These are phyloP conservation scores for Microhierax caerulescens DNA, from an alignment of 2,797 vertebrate genomes.

Conservation along the genomic window DNA sequence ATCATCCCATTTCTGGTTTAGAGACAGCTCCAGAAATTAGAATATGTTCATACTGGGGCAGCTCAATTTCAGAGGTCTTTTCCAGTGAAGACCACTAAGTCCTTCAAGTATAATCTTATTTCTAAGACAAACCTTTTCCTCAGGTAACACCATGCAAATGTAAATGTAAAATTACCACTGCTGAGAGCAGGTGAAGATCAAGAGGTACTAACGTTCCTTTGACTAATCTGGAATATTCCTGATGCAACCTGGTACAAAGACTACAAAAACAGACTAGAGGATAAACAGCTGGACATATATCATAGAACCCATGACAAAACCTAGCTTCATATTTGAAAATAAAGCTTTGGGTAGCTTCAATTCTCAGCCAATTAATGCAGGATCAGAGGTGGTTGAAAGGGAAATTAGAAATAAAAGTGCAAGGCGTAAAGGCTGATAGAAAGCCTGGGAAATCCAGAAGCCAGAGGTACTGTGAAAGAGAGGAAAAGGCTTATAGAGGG, in stretches of 20 bases:
- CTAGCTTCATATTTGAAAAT: background rate
- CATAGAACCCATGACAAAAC: background rate
- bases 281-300: background rate
- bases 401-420: background rate
- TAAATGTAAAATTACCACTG: background rate
- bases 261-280: background rate
- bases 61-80: background rate
- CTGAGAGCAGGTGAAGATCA: background rate
- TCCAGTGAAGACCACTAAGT: background rate
- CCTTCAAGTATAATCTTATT: background rate
- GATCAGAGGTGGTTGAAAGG: background rate
- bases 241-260: background rate
- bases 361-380: background rate
- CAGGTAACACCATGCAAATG: background rate
- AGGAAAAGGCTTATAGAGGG: background rate
- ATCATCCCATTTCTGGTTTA: background rate
- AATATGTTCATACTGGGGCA: background rate
- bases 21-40: background rate
- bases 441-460: background rate
- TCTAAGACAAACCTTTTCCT: background rate
- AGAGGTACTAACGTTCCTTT: background rate
- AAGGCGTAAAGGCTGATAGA: background rate
- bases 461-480: rapidly evolving
- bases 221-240: background rate
- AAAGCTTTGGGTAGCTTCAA: background rate